Evolutionary conservation across 2,888 invertebrate species (phyloP), one percentile per base, ranked within the genome.

Genomic region (Criorhina ranunculi): DNA sequence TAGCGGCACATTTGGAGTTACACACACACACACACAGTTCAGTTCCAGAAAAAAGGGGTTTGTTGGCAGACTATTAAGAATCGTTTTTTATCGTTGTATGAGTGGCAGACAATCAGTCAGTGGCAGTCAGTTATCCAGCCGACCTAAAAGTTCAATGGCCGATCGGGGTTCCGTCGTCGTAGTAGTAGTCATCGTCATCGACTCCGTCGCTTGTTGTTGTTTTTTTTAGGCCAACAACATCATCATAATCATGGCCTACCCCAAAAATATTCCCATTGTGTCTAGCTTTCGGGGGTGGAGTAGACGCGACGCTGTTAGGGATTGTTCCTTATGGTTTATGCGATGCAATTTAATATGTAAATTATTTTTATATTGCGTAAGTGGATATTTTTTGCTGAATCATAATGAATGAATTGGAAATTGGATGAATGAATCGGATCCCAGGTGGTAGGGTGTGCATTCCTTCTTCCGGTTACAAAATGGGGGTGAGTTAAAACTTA

Each of bases 151-250:
- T 85, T 85, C 85, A 85, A 85, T 55, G 85, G 66, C 85, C 83
- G 64, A 49, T 46, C 44, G 62, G 35, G 44, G 40, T 67, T 53
- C 64, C 59, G 37, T 51, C 70, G 67, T 67, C 57, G 64, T 79
- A 73, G 66, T 62, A 53, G 53, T 44, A 49, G 59, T 78, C 70
- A 69, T 72, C 76, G 86, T 78, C 59, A 40, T 86, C 80, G 44
- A 53, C 5, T 33, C 31, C 42, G 29, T 67, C 49, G 86, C 81
- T 79, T 72, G 72, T 73, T 64, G 79, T 86, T 73, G 70, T 73
- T 73, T 83, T 73, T n/a, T 80, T 85, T 86, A 80, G 81, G 82
- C 85, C 88, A 87, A 79, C 86, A 87, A 81, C 82, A 87, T 86
- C 78, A 87, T 70, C 83, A 86, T 76, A 77, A 66, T 72, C 85